Evolutionary conservation across 2,888 invertebrate species (phyloP).

Genomic region (Hirtodrosophila histrioides): DNA sequence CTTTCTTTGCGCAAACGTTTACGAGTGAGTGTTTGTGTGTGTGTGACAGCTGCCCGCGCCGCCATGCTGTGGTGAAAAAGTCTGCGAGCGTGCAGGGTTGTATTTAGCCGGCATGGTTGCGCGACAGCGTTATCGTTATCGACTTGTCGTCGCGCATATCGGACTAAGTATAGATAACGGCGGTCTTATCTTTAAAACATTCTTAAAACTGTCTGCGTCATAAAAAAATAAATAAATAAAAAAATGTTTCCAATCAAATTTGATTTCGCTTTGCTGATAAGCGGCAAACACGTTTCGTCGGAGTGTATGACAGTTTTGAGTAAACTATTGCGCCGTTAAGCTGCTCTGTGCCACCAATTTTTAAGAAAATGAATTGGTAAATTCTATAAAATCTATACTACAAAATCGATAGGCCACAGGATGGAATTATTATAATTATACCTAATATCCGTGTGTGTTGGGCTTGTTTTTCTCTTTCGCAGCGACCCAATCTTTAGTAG

Average conservation of each 20-base stretch:
- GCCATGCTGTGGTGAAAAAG: constrained; percentile 78
- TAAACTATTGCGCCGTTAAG: constrained; percentile 55
- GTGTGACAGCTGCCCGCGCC: constrained; percentile 61
- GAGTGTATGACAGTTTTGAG: constrained; percentile 41
- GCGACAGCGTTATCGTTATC: constrained; percentile 38
- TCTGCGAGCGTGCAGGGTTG: constrained; percentile 45
- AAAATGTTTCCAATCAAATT: constrained; percentile 44
- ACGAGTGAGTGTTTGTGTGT: constrained; percentile 51
- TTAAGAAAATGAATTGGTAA: constrained; percentile 60
- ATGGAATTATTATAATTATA: constrained; percentile 2
- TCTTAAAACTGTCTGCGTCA: constrained; percentile 33
- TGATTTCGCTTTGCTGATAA: constrained; percentile 38
- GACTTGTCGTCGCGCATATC: constrained; percentile 19
- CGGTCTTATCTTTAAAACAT: constrained; percentile 59
- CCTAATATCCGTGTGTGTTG: constrained; percentile 3
- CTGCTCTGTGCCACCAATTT: constrained; percentile 31
- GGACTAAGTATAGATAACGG: constrained; percentile 33
- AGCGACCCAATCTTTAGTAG: constrained; percentile 85
- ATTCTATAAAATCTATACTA: constrained; percentile 21
- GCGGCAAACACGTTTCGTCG: constrained; percentile 20
- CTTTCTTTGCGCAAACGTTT: constrained; percentile 74
- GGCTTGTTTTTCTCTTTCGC: constrained; percentile 34
- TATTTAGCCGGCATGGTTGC: constrained; percentile 28
- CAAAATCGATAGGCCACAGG: constrained; percentile 55
- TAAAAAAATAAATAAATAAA: constrained; percentile 17